These are phyloP conservation scores for Pentalonia nigronervosa DNA, from an alignment of 1,140 invertebrate genomes.

Conservation along the genomic window DNA sequence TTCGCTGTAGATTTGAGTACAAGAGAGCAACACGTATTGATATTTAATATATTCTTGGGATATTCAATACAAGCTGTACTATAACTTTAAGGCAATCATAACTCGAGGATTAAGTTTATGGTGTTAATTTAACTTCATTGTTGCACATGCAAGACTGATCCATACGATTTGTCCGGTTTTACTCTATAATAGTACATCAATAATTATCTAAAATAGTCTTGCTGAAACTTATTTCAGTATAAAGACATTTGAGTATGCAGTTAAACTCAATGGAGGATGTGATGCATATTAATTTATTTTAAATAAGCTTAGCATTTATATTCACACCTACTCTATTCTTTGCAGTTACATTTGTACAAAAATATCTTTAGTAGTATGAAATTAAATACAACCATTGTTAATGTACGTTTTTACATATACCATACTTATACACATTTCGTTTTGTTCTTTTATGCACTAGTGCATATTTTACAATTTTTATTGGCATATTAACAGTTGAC, in stretches of 20 bases:
- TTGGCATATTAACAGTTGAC: too few species aligned
- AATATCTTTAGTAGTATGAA: background rate
- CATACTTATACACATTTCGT: too few species aligned
- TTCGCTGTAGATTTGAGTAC: background rate
- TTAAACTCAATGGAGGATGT: background rate
- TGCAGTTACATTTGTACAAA: background rate
- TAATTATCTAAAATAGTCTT: background rate
- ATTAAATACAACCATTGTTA: background rate
- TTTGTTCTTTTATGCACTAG: too few species aligned
- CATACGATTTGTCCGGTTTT: background rate
- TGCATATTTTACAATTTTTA: too few species aligned
- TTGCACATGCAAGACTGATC: background rate
- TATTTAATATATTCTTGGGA: background rate
- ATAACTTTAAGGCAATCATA: background rate
- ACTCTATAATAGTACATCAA: background rate
- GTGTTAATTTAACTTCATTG: background rate
- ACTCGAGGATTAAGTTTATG: background rate
- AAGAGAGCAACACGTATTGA: background rate
- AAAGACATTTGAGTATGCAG: background rate
- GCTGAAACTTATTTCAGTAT: background rate
- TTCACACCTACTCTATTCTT: background rate
- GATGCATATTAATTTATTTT: background rate
- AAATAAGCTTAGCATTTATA: background rate
- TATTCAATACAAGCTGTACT: background rate
- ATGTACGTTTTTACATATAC: background rate